These are phyloP conservation scores for Tryphoninae sp. DNA, from an alignment of 2,888 invertebrate genomes.

Conservation along the genomic window DNA sequence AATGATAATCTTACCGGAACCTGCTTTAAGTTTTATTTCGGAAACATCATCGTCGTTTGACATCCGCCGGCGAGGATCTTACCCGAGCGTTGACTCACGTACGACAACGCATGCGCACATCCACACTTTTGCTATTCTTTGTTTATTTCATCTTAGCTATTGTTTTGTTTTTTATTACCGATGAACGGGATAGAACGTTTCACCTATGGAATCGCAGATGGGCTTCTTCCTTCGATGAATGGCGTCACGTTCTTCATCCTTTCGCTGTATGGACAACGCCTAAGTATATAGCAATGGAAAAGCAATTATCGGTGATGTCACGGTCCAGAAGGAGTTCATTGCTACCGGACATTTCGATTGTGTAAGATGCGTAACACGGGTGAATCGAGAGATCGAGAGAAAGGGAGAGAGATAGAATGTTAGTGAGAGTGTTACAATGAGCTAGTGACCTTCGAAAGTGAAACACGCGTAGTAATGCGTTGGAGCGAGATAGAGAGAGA, in stretches of 20 bases:
- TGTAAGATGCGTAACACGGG: slow-evolving; percentile 57
- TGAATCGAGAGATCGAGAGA: slow-evolving; percentile 22
- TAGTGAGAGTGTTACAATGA: slow-evolving; percentile 46
- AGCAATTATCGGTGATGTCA: slow-evolving; percentile 51
- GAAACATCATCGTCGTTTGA: slow-evolving; percentile 49
- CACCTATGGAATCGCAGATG: slow-evolving; percentile 9
- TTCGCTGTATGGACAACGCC: not conserved
- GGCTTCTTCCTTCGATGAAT: not conserved
- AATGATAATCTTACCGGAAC: slow-evolving; percentile 52
- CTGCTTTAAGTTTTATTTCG: slow-evolving; percentile 39
- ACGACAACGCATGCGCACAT: not conserved
- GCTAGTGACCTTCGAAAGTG: slow-evolving; percentile 54
- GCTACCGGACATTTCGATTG: slow-evolving; percentile 60
- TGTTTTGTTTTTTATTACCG: slow-evolving; percentile 21
- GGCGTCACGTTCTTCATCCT: slow-evolving; percentile 16
- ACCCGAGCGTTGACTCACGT: not conserved
- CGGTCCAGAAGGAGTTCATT: slow-evolving; percentile 44
- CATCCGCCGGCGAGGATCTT: slow-evolving; percentile 42
- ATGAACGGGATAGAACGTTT: slow-evolving; percentile 22
- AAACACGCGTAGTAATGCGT: slow-evolving; percentile 36
- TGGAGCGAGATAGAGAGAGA: not conserved
- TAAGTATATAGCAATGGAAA: slow-evolving; percentile 14
- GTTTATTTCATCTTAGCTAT: not conserved
- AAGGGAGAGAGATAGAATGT: no score
- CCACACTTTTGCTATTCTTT: not conserved